Percentiles rank a stretch among this genome's conserved stretches.
Evolutionary conservation across 1,140 invertebrate species (phyloP).

Genomic region (Littorina saxatilis): DNA sequence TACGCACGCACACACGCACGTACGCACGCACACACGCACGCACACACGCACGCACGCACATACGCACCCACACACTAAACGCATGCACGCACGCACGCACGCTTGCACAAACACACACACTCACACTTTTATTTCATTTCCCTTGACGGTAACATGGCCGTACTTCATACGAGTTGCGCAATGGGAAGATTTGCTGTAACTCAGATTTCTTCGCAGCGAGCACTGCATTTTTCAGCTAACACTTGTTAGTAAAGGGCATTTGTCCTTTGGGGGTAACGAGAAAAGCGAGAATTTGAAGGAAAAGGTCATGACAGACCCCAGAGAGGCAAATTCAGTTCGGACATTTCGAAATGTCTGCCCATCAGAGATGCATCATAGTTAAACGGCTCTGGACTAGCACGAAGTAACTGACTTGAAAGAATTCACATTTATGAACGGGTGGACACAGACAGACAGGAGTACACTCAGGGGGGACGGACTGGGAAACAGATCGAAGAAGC

Average conservation of each 20-base stretch:
- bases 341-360: not conserved
- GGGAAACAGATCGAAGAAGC: not conserved
- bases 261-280: no score
- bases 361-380: not conserved
- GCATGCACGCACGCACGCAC: no score
- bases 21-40: not conserved
- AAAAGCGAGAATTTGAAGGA: no score
- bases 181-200: not conserved
- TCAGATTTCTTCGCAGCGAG: not conserved
- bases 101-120: no score
- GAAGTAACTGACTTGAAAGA: not conserved
- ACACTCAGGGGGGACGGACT: not conserved
- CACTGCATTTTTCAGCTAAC: not conserved
- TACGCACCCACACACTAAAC: no score
- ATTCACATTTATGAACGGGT: no score
- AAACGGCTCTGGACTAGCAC: not conserved
- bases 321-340: not conserved
- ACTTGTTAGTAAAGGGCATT: not conserved
- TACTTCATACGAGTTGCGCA: not conserved
- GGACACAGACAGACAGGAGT: no score
- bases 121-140: not conserved
- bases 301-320: not conserved
- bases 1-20: not conserved
- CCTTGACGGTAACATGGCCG: not conserved
- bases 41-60: slow-evolving; percentile 6